phyloP scores from a whole-genome alignment of 2,113 vertebrate species.

The Crotalus horridus region DNA sequence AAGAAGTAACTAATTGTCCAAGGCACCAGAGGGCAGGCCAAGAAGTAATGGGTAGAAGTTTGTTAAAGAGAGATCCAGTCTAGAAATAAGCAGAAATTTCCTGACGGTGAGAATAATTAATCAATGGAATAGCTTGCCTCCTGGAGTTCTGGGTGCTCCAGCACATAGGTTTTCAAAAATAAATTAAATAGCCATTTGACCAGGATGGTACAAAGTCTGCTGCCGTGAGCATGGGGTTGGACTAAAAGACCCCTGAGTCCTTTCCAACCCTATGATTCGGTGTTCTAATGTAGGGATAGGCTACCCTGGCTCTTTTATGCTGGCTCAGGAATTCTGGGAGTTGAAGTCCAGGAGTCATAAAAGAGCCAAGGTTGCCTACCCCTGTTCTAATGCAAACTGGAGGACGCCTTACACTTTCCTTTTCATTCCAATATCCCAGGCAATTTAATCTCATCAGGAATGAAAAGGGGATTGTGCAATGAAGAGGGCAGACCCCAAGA shows the following conservation, averaged over 20 bases:
- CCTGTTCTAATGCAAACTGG: too few relatives aligned
- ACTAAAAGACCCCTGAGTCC: neutral
- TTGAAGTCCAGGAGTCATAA: too few relatives aligned
- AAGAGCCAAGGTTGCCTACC: too few relatives aligned
- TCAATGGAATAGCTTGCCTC: neutral
- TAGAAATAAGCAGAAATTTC: neutral
- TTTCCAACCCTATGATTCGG: neutral
- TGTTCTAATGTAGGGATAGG: neutral
- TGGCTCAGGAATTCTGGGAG: too few relatives aligned
- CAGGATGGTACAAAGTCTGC: neutral
- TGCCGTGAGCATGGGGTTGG: neutral
- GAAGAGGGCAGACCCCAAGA: too few relatives aligned
- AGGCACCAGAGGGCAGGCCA: neutral
- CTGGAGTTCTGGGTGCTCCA: neutral
- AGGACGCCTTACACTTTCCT: too few relatives aligned
- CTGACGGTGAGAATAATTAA: neutral
- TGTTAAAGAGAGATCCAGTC: neutral
- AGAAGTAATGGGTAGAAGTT: neutral
- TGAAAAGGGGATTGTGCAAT: too few relatives aligned
- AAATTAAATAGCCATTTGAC: neutral
- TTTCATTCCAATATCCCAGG: too few relatives aligned
- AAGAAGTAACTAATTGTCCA: neutral
- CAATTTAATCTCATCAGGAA: too few relatives aligned
- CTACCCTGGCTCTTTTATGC: too few relatives aligned
- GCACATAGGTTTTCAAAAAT: neutral